These are phyloP conservation scores for Pemphredon lugubris DNA, from an alignment of 2,888 invertebrate species.

Conservation along the genomic window DNA sequence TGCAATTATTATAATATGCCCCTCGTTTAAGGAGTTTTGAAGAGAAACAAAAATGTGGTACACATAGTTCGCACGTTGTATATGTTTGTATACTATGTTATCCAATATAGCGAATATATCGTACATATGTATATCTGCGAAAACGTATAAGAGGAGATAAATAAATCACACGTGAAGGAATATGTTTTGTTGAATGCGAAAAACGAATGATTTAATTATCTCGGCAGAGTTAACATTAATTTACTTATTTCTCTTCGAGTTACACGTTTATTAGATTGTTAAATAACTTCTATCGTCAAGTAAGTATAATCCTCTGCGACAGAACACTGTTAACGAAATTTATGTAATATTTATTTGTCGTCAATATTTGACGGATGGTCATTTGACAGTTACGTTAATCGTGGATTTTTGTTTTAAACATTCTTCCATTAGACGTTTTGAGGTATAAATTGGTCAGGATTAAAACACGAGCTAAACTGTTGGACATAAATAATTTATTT, in stretches of 20 bases:
- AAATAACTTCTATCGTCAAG: no score
- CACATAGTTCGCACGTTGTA: constrained; percentile 65
- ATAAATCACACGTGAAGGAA: constrained; percentile 51
- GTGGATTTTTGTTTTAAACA: no score
- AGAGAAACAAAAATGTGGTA: constrained; percentile 5
- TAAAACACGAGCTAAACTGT: constrained; percentile 14
- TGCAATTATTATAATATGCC: constrained; percentile 30
- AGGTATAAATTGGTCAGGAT: no score
- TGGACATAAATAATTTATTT: constrained; percentile 20
- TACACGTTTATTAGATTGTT: no score
- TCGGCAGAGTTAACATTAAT: no score
- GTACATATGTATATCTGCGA: constrained; percentile 55
- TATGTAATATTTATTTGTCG: no score
- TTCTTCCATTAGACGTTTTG: no score
- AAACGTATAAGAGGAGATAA: constrained; percentile 52
- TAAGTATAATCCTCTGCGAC: no score
- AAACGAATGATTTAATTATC: neutral
- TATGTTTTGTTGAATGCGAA: constrained; percentile 45
- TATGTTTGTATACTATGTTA: constrained; percentile 69
- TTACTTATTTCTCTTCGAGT: no score
- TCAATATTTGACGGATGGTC: no score
- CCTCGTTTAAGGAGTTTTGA: constrained; percentile 16
- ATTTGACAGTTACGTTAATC: no score
- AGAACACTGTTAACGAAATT: no score
- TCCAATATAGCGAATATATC: constrained; percentile 51